Base-by-base conservation (phyloP, 2,113 vertebrate genomes). In the Hyla sarda region DNA sequence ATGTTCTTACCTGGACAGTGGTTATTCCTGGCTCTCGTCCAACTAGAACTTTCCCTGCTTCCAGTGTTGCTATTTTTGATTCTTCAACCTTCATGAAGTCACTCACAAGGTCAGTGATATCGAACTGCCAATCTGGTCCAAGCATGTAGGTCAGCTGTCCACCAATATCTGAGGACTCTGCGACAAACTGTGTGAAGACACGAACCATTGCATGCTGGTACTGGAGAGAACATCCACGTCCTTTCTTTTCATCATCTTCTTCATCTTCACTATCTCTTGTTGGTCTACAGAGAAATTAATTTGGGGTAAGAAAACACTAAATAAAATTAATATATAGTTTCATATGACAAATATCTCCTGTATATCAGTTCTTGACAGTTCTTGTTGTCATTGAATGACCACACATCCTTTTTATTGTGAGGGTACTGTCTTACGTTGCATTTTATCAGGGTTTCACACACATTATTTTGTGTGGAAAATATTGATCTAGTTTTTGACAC, bases 221-320 rank as follows among this genome's bases (percentile, higher is more conserved):
- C 95, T 99, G 98, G 16, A 99, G 95, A 11, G 96, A 94, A 83
- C 98, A 99, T 2, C 98, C 98, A 72, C 92, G 93, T 11, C 97
- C 97, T 67, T 94, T 96, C 88, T 91, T 96, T 90, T 99, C 98
- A 3, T 99, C 98, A 0, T 99, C 98, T 0, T 99, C 98, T 58
- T 99, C 97, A 0, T 99, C 98, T 13, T 99, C 98, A 0, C 98
- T 99, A 88, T 99, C 98, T 10, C 98, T 93, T 0, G 97, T 97
- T 0, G 97, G 97, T 93, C 98, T 99, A 91, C 11, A 41, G 77
- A 88, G 14, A 87, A n/a, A 80, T 62, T 16, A 25, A 45, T 25
- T 45, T 45, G n/a, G 37, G 21, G 8, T 14, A 25, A 45, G 45
- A 58, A 77, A 37, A 16, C 2, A 62, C 28, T 50, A 76, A 71